Evolutionary conservation across 2,888 invertebrate species (phyloP).

Genomic region (Watsonalla binaria): DNA sequence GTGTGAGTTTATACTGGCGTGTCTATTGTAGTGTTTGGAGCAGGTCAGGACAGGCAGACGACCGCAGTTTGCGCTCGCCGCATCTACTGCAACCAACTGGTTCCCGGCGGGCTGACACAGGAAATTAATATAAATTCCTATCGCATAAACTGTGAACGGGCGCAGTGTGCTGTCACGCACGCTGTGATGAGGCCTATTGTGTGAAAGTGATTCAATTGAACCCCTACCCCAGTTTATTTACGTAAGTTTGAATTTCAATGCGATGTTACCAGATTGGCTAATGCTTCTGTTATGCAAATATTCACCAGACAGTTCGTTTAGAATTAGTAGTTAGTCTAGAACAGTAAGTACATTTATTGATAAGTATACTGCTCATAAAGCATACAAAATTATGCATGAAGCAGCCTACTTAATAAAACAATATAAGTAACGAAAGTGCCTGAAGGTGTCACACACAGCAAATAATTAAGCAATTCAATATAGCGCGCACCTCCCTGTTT

Average conservation of each 20-base stretch:
- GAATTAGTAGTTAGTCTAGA: not conserved
- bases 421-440: not conserved
- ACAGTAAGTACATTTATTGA: no score
- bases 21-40: constrained; percentile 63
- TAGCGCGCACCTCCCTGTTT: not conserved
- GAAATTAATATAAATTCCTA: constrained; percentile 76
- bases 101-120: constrained; percentile 56
- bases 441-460: not conserved
- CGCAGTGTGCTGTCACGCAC: constrained; percentile 46
- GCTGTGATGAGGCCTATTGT: constrained; percentile 68
- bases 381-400: no score
- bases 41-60: constrained; percentile 55
- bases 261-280: constrained; percentile 34
- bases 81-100: constrained; percentile 64
- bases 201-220: constrained; percentile 59
- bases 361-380: no score
- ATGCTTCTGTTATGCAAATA: constrained; percentile 11
- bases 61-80: constrained; percentile 63
- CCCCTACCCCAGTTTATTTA: constrained; percentile 49
- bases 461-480: not conserved
- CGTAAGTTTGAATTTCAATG: constrained; percentile 49
- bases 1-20: constrained; percentile 60
- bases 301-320: not conserved
- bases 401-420: no score
- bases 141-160: constrained; percentile 61